A percentile compares a stretch with the other conserved stretches of the same genome.
Evolutionary conservation across 37 sponge, comb jelly and placozoan genomes (phyloP).

Genomic region (Corticium candelabrum): DNA sequence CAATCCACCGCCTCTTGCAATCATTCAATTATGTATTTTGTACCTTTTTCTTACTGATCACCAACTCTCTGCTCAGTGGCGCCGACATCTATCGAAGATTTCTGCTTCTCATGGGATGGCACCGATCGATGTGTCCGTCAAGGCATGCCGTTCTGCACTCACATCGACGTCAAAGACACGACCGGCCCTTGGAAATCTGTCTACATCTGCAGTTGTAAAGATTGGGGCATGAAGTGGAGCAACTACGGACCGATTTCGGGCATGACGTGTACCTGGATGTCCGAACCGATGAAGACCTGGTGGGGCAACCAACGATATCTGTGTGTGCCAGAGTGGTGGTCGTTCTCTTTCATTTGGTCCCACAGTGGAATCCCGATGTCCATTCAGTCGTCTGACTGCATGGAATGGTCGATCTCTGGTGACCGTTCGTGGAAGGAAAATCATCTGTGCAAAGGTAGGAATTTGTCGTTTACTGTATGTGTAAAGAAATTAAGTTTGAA

Average conservation of each 20-base stretch:
- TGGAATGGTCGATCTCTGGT: background rate
- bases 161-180: too few relatives aligned
- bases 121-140: background rate
- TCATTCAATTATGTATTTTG: too few relatives aligned
- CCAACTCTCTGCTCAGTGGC: too few relatives aligned
- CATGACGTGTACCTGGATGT: background rate
- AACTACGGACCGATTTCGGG: background rate
- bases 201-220: background rate
- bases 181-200: too few relatives aligned
- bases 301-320: background rate
- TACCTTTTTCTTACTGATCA: too few relatives aligned
- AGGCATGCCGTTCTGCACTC: background rate
- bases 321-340: background rate
- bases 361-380: background rate
- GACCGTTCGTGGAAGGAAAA: background rate
- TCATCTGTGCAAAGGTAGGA: background rate
- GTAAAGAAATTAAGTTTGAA: too few relatives aligned
- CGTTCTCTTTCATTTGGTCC: background rate
- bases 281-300: background rate
- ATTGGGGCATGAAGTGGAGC: slow-evolving; percentile 3
- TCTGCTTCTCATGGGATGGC: background rate
- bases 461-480: too few relatives aligned
- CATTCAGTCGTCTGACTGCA: background rate
- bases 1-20: too few relatives aligned
- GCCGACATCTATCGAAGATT: background rate